Percentiles rank a stretch among this genome's conserved stretches.
phyloP scores from a whole-genome alignment of 2,888 invertebrate genomes.

The Ochropleura plecta region DNA sequence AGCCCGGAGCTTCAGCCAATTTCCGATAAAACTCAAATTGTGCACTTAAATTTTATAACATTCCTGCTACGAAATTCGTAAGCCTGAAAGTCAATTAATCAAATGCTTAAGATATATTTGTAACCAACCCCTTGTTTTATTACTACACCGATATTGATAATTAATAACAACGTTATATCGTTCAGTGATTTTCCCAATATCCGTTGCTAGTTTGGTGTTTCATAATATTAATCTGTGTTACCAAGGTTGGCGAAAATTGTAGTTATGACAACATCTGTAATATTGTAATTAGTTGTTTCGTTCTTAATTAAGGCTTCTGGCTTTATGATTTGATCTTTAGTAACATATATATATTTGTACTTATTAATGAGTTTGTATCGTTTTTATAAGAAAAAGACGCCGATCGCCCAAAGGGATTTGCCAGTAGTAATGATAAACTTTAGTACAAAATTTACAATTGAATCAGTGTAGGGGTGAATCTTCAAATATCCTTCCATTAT shows the following conservation, averaged over 20 bases:
- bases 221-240: constrained; percentile 19
- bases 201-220: constrained; percentile 31
- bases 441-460: not conserved
- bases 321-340: not conserved
- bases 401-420: not conserved
- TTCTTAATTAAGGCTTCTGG: constrained; percentile 12
- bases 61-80: constrained; percentile 17
- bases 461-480: not conserved
- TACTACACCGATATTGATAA: constrained; percentile 25
- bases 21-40: constrained; percentile 58
- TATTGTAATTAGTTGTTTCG: constrained; percentile 19
- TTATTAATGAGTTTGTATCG: not conserved
- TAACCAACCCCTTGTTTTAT: constrained; percentile 27
- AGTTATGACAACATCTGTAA: constrained; percentile 16
- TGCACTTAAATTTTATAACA: constrained; percentile 52
- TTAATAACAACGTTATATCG: constrained; percentile 24
- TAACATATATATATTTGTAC: not conserved
- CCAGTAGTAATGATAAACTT: not conserved
- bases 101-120: constrained; percentile 29
- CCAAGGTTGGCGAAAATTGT: constrained; percentile 10
- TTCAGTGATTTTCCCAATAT: constrained; percentile 44
- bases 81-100: constrained; percentile 43
- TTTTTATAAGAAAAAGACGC: not conserved
- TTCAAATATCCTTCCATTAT: not conserved
- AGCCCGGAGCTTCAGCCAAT: constrained; percentile 45